These are phyloP conservation scores for Dendronephthya gigantea DNA, from an alignment of 64 coral and sea anemone genomes.

Conservation along the genomic window DNA sequence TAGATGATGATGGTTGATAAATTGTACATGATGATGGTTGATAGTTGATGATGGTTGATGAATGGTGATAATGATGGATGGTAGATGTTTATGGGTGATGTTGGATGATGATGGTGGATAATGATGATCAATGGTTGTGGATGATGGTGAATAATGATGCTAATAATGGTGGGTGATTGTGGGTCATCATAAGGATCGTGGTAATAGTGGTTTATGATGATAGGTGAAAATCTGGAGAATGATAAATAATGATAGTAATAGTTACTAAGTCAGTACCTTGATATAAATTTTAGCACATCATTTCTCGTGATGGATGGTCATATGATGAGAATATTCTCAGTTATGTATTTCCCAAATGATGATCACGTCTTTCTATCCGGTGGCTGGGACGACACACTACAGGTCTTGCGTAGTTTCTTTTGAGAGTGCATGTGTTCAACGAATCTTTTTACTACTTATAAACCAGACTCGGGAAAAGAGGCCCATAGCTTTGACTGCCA, in stretches of 20 bases:
- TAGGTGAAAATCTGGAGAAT: too few relatives aligned
- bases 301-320: slow-evolving; percentile 96
- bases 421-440: not conserved
- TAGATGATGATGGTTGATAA: too few relatives aligned
- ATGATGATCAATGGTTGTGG: too few relatives aligned
- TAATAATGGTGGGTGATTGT: too few relatives aligned
- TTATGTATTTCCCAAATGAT: slow-evolving; percentile 66
- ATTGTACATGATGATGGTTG: not conserved
- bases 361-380: slow-evolving; percentile 72
- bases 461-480: too few relatives aligned
- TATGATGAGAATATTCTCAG: slow-evolving; percentile 78
- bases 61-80: not conserved
- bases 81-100: not conserved
- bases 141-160: too few relatives aligned
- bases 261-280: not conserved
- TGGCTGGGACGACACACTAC: slow-evolving; percentile 94
- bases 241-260: too few relatives aligned
- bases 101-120: too few relatives aligned
- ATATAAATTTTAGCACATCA: slow-evolving; percentile 53
- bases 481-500: too few relatives aligned
- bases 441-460: too few relatives aligned
- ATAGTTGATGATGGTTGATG: not conserved
- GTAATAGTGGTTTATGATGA: too few relatives aligned
- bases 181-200: too few relatives aligned
- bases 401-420: slow-evolving; percentile 39